phyloP scores from a whole-genome alignment of 1,140 invertebrate genomes.

The Copidosoma floridanum region DNA sequence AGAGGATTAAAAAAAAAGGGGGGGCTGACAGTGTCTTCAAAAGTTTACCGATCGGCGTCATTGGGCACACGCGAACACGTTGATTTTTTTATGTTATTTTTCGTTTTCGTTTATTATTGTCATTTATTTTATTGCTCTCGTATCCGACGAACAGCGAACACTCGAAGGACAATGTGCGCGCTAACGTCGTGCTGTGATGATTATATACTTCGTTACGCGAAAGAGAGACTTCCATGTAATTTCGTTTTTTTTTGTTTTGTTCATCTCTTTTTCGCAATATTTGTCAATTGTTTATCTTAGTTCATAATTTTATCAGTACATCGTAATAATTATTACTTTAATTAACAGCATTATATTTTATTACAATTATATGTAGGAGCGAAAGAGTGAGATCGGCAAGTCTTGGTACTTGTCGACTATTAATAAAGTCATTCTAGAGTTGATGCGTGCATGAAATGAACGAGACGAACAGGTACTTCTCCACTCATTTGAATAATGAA shows the following conservation, averaged over 20 bases:
- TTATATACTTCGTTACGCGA: conserved; percentile 5
- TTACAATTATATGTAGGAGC: conserved; percentile 9
- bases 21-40: conserved; percentile 7
- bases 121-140: background rate
- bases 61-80: background rate
- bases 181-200: conserved; percentile 21
- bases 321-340: conserved; percentile 8
- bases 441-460: no score
- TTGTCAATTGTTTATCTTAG: no score
- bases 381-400: no score
- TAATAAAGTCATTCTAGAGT: no score
- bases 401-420: no score
- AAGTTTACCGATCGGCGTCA: background rate
- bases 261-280: conserved; percentile 11
- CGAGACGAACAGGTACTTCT: no score
- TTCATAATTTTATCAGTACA: background rate
- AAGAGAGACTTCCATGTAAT: conserved; percentile 21
- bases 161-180: background rate
- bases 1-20: no score
- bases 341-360: background rate
- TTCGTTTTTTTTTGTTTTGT: conserved; percentile 7
- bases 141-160: background rate
- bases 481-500: no score
- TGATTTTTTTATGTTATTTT: background rate
- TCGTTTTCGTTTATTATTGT: background rate